Base-by-base conservation (phyloP, 1,140 invertebrate genomes). In the Lepidurus apus region DNA sequence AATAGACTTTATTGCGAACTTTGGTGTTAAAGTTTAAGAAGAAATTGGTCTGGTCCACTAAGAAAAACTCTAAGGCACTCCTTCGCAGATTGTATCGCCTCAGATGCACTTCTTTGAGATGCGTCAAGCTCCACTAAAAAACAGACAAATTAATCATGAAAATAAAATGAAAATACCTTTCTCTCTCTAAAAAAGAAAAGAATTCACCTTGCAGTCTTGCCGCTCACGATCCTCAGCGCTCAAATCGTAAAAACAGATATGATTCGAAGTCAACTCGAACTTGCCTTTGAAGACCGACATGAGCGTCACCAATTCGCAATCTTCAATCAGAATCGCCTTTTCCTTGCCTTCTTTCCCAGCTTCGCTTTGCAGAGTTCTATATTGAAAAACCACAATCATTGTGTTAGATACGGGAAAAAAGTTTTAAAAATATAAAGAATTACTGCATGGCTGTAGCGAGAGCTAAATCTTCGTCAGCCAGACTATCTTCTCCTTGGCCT, bases 1-100 rank as follows among this genome's bases (percentile, higher is more conserved):
- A 88, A 81, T 90, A 90, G 6, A 91, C 87, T 82, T 89, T 88
- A 81, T 90, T 91, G 24, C 90, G 85, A 21, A 90, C 89, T 84
- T 89, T 90, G 53, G 87, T 88, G 11, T 88, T 87, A 81, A 91
- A 91, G 82, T 91, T 91, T 21, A 91, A 84, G 83, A 91, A 91
- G 81, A 90, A 91, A 80, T 89, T 91, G 0, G 89, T 90, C 82
- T 91, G 89, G 83, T 91, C 89, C 73, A 89, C 85, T 7, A 91
- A 83, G 82, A 91, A 91, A 81, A 91, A 86, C 83, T 91, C 90
- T 42, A 91, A 83, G 6, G 90, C 90, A 81, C 88, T 90, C 79
- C 89, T 83, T 9, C 89, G 82, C 0, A 91, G 84, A 83, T 91
- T 91, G 83, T 90, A 91, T 79, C 90, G 85, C 21, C 90, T 82